phyloP scores from a whole-genome alignment of 2,888 invertebrate species.

The Acronicta leporina region DNA sequence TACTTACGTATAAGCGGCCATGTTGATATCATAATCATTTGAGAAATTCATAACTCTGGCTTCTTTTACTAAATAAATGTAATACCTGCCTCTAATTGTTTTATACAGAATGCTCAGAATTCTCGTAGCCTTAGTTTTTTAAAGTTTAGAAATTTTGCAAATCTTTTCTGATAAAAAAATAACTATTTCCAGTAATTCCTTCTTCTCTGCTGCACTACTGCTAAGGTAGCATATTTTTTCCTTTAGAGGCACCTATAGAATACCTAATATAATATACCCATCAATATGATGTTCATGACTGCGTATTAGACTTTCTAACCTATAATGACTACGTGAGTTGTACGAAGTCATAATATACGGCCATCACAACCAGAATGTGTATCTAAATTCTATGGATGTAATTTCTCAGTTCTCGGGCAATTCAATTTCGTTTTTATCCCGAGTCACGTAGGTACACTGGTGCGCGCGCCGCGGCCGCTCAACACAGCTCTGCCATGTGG shows the following conservation, averaged over 20 bases:
- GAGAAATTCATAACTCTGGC: too few relatives aligned
- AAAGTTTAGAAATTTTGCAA: background rate
- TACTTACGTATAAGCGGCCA: too few relatives aligned
- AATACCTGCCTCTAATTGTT: background rate
- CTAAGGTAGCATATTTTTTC: background rate
- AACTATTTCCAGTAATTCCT: background rate
- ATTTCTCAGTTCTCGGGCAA: slow-evolving; percentile 49
- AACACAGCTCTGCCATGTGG: slow-evolving; percentile 69
- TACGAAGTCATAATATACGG: slow-evolving; percentile 17
- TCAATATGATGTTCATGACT: slow-evolving; percentile 5
- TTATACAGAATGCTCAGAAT: background rate
- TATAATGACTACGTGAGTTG: slow-evolving; percentile 1
- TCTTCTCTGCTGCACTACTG: background rate
- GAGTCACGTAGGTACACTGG: slow-evolving; percentile 66
- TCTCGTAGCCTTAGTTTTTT: background rate
- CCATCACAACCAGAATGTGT: slow-evolving; percentile 20
- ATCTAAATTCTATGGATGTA: slow-evolving; percentile 54
- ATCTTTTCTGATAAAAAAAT: slow-evolving; percentile 1
- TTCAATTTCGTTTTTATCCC: slow-evolving; percentile 75
- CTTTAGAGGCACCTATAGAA: too few relatives aligned
- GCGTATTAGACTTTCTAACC: slow-evolving; percentile 14
- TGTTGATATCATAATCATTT: too few relatives aligned
- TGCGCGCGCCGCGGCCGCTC: slow-evolving; percentile 41
- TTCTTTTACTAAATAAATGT: background rate
- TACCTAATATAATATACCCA: background rate